Base-by-base conservation (phyloP, 2,888 invertebrate genomes). In the Iselma pallidipennis region DNA sequence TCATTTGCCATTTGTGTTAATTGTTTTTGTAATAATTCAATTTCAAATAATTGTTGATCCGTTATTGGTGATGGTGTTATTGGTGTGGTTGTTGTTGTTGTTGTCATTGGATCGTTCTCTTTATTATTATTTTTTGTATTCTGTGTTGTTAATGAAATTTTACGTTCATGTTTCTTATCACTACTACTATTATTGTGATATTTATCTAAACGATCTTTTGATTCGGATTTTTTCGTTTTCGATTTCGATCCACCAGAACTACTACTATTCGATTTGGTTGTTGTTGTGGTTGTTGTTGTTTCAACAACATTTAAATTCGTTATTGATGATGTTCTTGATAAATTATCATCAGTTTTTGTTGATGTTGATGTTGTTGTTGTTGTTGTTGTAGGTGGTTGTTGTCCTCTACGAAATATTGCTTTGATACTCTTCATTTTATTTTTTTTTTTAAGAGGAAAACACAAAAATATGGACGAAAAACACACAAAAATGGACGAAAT, bases 381-480 rank as follows among this genome's bases (percentile, higher is more conserved):
- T 63, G 69, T 57, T 72, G 74, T 81, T 73, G 79, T 85, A 81
- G 80, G 84, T 83, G 73, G 83, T 83, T 76, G 85, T 80, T 90
- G 91, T 78, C 92, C 91, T 90, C 93, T 92, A 85, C 93, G 93
- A 86, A 94, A 94, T 82, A 94, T 88, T 79, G 93, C 92, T 88
- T 93, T 93, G 84, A 94, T 89, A 87, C 93, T 94, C 88, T 93
- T 93, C 92, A 92, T 93, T 84, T 87, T 90, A 26, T 48, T 50
- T 60, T 21, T 5, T 37, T 37, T 98, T 83, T 53, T 37, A n/a
- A 53, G 16, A 49, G 4, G 14, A 55, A 12, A 16, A 4, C 2
- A 25, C 49, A 14, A 49, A 25, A 21, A n/a, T 10, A 10, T 33
- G 12, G 10, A 12, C 10, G 12, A 49, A 28, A 28, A 16, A 16